Evolutionary conservation across 2,113 vertebrate species (phyloP), one percentile per base, ranked within the genome.

Genomic region (Archocentrus centrarchus): DNA sequence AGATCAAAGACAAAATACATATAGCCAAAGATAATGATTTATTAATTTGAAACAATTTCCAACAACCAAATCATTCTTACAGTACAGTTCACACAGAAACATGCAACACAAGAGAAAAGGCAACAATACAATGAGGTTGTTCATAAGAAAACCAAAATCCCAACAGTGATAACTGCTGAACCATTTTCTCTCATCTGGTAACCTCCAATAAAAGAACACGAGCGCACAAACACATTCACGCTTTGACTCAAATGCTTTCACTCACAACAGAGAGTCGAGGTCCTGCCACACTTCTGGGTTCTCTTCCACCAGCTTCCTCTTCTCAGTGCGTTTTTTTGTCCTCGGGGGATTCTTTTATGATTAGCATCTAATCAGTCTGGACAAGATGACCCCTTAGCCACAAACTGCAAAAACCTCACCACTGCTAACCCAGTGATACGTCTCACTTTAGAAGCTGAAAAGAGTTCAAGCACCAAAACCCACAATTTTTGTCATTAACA

Each of bases 21-120:
- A 64, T 77, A 87, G 44, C 14, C 60, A 89, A 93, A 93, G 39
- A 82, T 86, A 87, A 18, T 77, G 58, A 87, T 91, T 91, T 91
- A 94, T 92, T 93, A 58, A 78, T 78, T 88, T 75, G 87, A n/a
- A 82, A 60, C 53, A 17, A 80, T 78, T 76, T 80, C 22, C 60
- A 70, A 80, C 41, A 79, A 79, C 59, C 57, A 63, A 37, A 77
- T 77, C 37, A 39, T 64, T 87, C 80, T 84, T 80, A 90, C 83
- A 90, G 10, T 10, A 86, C 32, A 57, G 30, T 75, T 82, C 78
- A 85, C 79, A 75, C 15, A 77, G 22, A 89, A 37, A 89, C 92
- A 93, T 93, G 89, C 86, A 89, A 55, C 63, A 85, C 81, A 85
- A 88, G 66, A 88, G 18, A 37, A 85, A 90, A 88, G 87, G 85